Base-by-base conservation (phyloP, 2,888 invertebrate species). In the Megalurothrips usitatus region DNA sequence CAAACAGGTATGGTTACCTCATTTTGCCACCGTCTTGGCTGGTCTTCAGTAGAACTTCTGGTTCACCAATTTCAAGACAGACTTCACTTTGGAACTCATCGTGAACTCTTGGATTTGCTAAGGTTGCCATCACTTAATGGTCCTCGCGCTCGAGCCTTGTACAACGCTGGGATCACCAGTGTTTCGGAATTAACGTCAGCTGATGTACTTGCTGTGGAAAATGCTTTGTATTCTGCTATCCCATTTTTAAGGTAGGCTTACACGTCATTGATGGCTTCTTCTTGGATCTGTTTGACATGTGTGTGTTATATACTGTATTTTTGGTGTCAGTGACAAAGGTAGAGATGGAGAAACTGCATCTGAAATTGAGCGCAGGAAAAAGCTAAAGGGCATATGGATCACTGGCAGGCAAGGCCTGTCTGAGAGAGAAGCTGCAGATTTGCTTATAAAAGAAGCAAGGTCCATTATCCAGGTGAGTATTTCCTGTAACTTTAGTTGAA, bases 51-150 rank as follows among this genome's bases (percentile, higher is more conserved):
- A 85, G 95, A 97, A 87, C 89, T 96, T 83, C 89, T 99, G 75
- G 91, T 99, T 78, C 92, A 94, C 0, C 96, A 98, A 87, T 98
- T 99, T 87, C 97, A 98, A 88, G 94, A 94, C 85, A 92, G 99
- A 23, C 89, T 99, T 78, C 95, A 96, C 85, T 98, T 99, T 87
- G 99, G 98, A 17, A 94, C 99, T 79, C 94, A 96, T 85, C 91
- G 94, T 34, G 98, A 99, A 86, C 89, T 99, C 75, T 90, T 98
- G 83, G 98, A 99, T 86, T 89, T 99, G 81, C 94, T 97, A 90
- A 92, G 94, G 84, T 88, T 99, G 78, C 91, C 95, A 0, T 90
- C 93, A 83, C 87, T 99, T 81, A 96, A 95, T 86, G 95, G 94
- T 0, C 91, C 92, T 84, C 91, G 95, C 84, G 98, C 98, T 1